Base-by-base conservation (phyloP, 2,888 invertebrate species). In the Mythimna vitellina region DNA sequence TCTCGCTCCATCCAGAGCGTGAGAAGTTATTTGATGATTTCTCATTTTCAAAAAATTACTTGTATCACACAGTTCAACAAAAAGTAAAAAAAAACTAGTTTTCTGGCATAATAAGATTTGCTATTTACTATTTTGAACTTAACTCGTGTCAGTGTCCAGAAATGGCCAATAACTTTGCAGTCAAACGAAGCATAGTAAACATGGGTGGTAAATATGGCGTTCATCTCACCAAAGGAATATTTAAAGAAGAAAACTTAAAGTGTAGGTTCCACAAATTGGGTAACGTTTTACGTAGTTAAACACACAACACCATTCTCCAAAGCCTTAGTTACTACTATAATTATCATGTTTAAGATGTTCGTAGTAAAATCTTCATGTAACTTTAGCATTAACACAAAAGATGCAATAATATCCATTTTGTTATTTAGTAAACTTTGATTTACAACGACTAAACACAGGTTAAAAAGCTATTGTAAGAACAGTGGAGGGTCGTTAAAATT, bases 371-470 rank as follows among this genome's bases (percentile, higher is more conserved):
- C 64, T 57, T 38, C 65, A 51, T 67, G 61, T 54, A 54, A 54
- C 57, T 65, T 32, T 58, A 25, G 63, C 67, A 68, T 63, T 63
- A 60, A 35, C 65, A 84, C 79, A 82, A 82, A 76, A 67, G 76
- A 78, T 57, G 46, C 56, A 58, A 83, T 79, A 76, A 74, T 73
- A 75, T 71, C 76, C 73, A 76, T 74, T 70, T 70, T 76, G 75
- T 82, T 72, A 64, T 81, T 73, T 61, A 74, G 63, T 74, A 62
- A 66, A 72, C 58, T 65, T 82, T 83, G 86, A 84, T 85, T 84
- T 84, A 85, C 83, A 72, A 60, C 79, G 35, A 25, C 68, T 84
- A 84, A 84, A 81, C 75, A 81, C 72, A 73, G 85, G 81, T 81
- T 79, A 71, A 81, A 77, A 73, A 61, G 38, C 64, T 63, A 67